phyloP scores from a whole-genome alignment of 2,888 invertebrate genomes.

The Esperia sulphurella region DNA sequence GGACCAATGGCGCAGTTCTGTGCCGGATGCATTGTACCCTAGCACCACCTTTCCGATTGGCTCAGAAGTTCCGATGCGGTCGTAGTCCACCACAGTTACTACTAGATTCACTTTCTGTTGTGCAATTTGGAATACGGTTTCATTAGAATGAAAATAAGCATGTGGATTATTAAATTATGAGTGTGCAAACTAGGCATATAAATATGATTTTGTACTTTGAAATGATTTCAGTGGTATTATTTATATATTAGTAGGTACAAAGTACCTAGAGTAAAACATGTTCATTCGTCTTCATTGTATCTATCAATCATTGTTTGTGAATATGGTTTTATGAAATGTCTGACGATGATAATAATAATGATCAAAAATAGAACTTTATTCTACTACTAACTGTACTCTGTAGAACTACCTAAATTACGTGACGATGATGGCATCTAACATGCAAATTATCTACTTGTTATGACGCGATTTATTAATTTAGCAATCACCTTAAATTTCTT shows the following conservation, averaged over 20 bases:
- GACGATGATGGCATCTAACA: neutral
- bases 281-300: too few species aligned
- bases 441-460: neutral
- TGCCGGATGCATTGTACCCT: constrained; percentile 98
- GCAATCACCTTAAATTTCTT: neutral
- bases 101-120: constrained; percentile 98
- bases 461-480: neutral
- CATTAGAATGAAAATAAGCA: constrained; percentile 1
- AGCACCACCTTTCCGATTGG: constrained; percentile 98
- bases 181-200: neutral
- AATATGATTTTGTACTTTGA: neutral
- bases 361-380: too few species aligned
- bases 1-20: constrained; percentile 99
- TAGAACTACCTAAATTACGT: neutral
- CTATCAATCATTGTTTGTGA: too few species aligned
- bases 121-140: constrained; percentile 29
- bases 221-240: neutral
- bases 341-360: too few species aligned
- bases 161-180: neutral
- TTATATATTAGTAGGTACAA: too few species aligned
- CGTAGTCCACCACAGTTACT: constrained; percentile 99
- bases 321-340: too few species aligned
- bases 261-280: too few species aligned
- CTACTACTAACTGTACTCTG: too few species aligned
- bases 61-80: constrained; percentile 99